A percentile compares a stretch with the other conserved stretches of the same genome.
Conservation (phyloP, 2,113 vertebrate genomes). For the Saiga tatarica region DNA sequence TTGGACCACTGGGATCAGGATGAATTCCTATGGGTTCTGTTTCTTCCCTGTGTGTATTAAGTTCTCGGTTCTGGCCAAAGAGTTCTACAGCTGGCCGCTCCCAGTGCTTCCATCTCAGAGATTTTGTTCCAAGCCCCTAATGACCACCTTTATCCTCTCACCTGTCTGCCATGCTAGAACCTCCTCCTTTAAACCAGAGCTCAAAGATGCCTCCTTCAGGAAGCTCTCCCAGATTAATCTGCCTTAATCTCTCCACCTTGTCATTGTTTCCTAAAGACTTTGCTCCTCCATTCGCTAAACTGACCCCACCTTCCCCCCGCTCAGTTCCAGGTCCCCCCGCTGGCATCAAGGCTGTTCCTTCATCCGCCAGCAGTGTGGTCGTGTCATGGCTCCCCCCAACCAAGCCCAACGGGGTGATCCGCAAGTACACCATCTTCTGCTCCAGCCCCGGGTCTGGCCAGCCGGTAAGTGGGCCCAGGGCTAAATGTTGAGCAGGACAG, state of each 20-base stretch:
- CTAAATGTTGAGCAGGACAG: neutral
- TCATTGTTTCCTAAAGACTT: neutral
- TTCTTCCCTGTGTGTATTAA: neutral
- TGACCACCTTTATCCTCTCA: neutral
- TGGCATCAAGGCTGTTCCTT: conserved; percentile 97
- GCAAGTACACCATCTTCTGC: conserved; percentile 99
- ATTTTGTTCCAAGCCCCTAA: neutral
- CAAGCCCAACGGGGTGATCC: conserved; percentile 98
- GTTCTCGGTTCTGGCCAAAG: neutral
- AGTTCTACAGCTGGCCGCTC: neutral
- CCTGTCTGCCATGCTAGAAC: neutral
- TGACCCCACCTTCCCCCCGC: conserved; percentile 30
- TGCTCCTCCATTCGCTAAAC: neutral
- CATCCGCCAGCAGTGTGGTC: conserved; percentile 95
- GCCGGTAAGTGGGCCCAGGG: conserved; percentile 86
- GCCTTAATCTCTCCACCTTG: neutral
- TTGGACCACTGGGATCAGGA: neutral
- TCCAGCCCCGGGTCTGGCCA: conserved; percentile 96
- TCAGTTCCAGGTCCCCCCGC: conserved; percentile 94
- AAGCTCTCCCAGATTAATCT: neutral
- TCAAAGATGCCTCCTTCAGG: neutral
- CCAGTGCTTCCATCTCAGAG: neutral
- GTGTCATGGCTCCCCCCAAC: conserved; percentile 97
- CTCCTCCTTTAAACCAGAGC: neutral
- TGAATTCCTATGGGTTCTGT: neutral